Base-by-base conservation (phyloP, 2,113 vertebrate species). In the Nothobranchius kuhntae region DNA sequence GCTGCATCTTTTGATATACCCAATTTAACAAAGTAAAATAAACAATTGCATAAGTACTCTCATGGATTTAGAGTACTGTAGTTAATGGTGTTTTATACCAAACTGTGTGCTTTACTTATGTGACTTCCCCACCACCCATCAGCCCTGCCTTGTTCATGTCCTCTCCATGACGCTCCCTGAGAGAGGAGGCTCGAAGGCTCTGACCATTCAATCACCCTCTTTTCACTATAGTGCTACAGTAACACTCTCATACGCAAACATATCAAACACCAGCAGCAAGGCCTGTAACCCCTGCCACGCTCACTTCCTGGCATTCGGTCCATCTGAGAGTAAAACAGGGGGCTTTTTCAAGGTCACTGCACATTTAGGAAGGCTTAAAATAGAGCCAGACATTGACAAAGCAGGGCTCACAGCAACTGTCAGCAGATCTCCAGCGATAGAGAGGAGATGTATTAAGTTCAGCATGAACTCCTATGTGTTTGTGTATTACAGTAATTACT, bases 181-280 rank as follows among this genome's bases (percentile, higher is more conserved):
- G 86, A 75, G 80, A 61, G 67, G 15, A 68, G n/a, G 24, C 71
- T 79, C 35, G 48, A 14, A 68, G 66, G 73, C 77, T 61, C 63
- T 84, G 89, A 86, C 88, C 87, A 80, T 78, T 73, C 82, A 65
- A 72, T 87, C 86, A 90, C 84, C 87, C 67, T 77, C 78, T 82
- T 83, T 79, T 80, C 70, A 59, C 56, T 45, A 21, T 51, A 48
- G 36, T 54, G 50, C 71, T 70, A 48, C 82, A 53, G 24, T 58
- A 60, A 75, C 81, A 65, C 81, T 73, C 78, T 83, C 63, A 71
- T 76, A 81, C 65, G n/a, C 63, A 40, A 62, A 62, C 75, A 61
- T 15, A 71, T 53, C 61, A 76, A 59, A 81, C 76, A 81, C 9
- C 54, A 72, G 77, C 75, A 78, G 65, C 75, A 71, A 67, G 68